Conservation (phyloP, 2,797 vertebrate genomes). For the Erpetoichthys calabaricus region DNA sequence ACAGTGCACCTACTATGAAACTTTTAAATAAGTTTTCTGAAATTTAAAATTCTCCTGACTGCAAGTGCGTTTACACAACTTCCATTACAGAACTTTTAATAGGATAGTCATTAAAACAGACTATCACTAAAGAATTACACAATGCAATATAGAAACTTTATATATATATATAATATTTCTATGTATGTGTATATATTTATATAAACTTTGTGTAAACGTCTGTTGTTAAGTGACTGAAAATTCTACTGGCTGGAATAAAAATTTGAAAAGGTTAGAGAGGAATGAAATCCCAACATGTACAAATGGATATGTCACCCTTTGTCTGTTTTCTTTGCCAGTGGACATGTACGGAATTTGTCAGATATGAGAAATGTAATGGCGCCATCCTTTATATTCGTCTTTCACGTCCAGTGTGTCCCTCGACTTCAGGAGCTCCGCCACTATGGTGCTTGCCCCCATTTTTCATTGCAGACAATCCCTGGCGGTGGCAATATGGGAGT, state of each 20-base stretch:
- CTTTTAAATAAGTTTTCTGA: constrained; percentile 77
- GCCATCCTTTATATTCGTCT: too few species aligned
- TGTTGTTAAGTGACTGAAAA: constrained; percentile 17
- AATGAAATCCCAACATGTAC: constrained; percentile 5
- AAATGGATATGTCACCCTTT: too few species aligned
- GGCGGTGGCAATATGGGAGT: too few species aligned
- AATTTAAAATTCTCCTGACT: constrained; percentile 77
- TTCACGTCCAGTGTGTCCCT: too few species aligned
- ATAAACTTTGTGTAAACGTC: constrained; percentile 77
- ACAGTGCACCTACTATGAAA: constrained; percentile 80
- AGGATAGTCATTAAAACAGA: constrained; percentile 46
- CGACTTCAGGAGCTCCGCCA: too few species aligned
- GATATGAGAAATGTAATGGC: constrained; percentile 24
- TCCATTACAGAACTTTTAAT: constrained; percentile 55
- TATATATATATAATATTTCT: too few species aligned
- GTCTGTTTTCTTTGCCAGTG: too few species aligned
- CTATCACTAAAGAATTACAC: constrained; percentile 42
- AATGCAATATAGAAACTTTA: constrained; percentile 48
- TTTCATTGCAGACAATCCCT: too few species aligned
- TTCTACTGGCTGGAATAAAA: too few species aligned
- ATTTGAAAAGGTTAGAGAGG: constrained; percentile 4
- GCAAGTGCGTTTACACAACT: constrained; percentile 71
- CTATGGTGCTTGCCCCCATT: too few species aligned
- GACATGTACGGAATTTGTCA: too few species aligned
- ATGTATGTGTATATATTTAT: too few species aligned